Base-by-base conservation (phyloP, 2,113 vertebrate species). In the Peromyscus maniculatus region DNA sequence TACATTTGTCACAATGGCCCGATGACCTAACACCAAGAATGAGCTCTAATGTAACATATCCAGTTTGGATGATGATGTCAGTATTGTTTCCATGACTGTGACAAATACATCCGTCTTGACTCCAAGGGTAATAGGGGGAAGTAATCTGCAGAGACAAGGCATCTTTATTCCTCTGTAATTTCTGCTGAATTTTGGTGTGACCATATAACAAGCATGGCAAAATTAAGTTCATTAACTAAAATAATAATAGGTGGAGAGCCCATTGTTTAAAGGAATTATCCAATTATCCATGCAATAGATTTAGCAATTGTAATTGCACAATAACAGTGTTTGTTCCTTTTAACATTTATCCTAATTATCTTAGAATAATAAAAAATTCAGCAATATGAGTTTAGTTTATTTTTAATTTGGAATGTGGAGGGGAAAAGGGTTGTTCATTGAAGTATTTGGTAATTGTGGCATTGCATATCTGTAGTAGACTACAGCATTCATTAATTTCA, bases 401-500 rank as follows among this genome's bases (percentile, higher is more conserved):
- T 96, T 95, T 97, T 91, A 94, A 89, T 91, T 96, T 87, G 84
- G 52, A 75, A 91, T 78, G 19, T 93, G 55, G 21, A 84, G 24
- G 26, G 11, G 28, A 87, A 74, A 93, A 78, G 7, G 59, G 31
- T 80, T 91, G 52, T 92, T 93, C 97, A 55, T 90, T 89, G 71
- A 91, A 87, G 33, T 39, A 86, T 62, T 91, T 91, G 57, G 5
- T 95, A 88, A 97, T 93, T 97, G 91, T 49, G 21, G 88, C 91
- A 95, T 90, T 82, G 72, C 87, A 59, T 91, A 74, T 69, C 69
- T 93, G 15, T 87, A 78, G 71, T 15, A 93, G 59, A 94, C 12
- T 93, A 33, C 11, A 93, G 24, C 28, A 0, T 93, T 96, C 36
- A 66, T 89, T 97, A 92, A 96, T 94, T 97, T 96, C 94, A 82